Percentiles rank a stretch among this genome's conserved stretches.
Conservation (phyloP, 2,888 invertebrate species). For the Argyra leucocephala region DNA sequence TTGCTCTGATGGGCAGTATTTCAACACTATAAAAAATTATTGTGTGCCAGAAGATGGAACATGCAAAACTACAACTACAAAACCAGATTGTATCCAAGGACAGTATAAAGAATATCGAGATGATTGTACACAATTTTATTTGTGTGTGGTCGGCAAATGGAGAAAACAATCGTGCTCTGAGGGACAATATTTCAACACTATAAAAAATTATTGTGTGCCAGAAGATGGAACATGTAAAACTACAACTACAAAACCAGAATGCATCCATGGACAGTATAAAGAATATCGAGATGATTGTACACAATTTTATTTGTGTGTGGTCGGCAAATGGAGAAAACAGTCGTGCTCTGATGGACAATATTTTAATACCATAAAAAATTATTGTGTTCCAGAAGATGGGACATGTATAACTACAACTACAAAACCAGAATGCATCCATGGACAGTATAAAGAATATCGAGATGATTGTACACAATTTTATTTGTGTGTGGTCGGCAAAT, state of each 20-base stretch:
- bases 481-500: background rate
- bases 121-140: background rate
- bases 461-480: background rate
- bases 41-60: slow-evolving; percentile 9
- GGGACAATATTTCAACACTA: background rate
- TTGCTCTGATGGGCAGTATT: background rate
- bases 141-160: background rate
- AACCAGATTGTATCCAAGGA: background rate
- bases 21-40: background rate
- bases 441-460: background rate
- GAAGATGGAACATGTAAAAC: background rate
- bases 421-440: background rate
- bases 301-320: background rate
- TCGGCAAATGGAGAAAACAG: background rate
- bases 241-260: background rate
- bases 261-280: background rate
- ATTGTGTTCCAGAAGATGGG: background rate
- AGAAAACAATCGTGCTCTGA: background rate
- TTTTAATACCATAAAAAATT: background rate
- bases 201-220: background rate
- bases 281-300: background rate
- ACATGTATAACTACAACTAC: background rate
- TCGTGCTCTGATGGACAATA: background rate
- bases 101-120: background rate
- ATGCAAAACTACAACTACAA: background rate